These are phyloP conservation scores for Tetrax tetrax DNA, from an alignment of 2,113 vertebrate species.

Conservation along the genomic window DNA sequence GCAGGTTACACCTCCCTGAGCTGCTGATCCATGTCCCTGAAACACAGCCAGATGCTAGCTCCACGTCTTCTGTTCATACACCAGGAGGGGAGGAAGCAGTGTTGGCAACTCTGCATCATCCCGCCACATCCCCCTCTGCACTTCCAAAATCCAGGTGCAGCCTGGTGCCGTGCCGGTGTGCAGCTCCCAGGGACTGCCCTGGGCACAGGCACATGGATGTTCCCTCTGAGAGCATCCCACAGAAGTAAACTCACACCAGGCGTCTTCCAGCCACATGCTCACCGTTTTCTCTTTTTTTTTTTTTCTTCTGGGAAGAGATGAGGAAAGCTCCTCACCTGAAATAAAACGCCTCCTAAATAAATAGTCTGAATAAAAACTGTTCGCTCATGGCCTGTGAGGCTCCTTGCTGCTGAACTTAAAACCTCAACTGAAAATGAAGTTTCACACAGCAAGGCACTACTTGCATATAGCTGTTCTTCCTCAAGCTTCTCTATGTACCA, in stretches of 20 bases:
- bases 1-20: rapidly evolving
- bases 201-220: background rate
- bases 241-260: background rate
- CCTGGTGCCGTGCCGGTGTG: rapidly evolving
- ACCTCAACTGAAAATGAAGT: background rate
- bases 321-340: background rate
- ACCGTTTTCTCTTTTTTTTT: background rate
- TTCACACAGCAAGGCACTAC: background rate
- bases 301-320: background rate
- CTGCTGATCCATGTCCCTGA: rapidly evolving
- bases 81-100: background rate
- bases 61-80: background rate
- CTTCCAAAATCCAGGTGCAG: background rate
- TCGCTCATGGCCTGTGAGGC: background rate
- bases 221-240: background rate
- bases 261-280: background rate
- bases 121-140: background rate
- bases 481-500: background rate
- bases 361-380: background rate
- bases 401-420: background rate
- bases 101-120: rapidly evolving
- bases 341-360: background rate
- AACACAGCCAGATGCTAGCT: background rate
- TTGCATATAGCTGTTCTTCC: background rate
- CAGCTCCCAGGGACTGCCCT: background rate